Evolutionary conservation across 2,888 invertebrate genomes (phyloP).

Genomic region (Scaptodrosophila latifasciaeformis): DNA sequence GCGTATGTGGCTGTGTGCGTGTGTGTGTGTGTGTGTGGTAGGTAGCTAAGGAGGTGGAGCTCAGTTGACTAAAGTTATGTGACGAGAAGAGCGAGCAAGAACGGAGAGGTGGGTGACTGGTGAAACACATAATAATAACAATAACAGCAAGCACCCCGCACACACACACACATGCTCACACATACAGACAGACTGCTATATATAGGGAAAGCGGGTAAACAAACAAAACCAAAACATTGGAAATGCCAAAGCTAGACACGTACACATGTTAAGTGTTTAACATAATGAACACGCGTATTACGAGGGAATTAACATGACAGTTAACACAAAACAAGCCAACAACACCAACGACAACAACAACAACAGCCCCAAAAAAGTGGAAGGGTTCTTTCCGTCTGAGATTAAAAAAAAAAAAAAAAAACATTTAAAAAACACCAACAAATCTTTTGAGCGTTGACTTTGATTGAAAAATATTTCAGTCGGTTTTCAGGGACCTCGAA

Average conservation of each 20-base stretch:
- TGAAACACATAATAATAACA: too few species aligned
- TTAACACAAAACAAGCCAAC: constrained; percentile 40
- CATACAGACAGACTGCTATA: neutral
- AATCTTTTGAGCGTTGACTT: too few species aligned
- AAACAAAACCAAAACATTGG: neutral
- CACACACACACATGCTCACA: constrained; percentile 6
- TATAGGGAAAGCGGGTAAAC: too few species aligned
- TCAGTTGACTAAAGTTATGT: too few species aligned
- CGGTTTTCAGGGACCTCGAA: too few species aligned
- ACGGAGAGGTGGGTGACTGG: constrained; percentile 15
- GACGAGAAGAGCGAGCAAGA: constrained; percentile 16
- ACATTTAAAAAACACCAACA: too few species aligned
- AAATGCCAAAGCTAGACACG: constrained; percentile 4
- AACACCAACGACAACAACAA: constrained; percentile 11
- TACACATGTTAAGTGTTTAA: constrained; percentile 55
- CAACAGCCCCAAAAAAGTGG: constrained; percentile 16
- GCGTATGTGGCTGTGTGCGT: neutral
- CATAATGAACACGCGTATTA: constrained; percentile 67
- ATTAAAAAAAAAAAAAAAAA: too few species aligned
- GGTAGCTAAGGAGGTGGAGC: too few species aligned
- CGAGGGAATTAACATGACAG: constrained; percentile 61
- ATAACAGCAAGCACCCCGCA: constrained; percentile 7
- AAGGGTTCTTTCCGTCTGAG: constrained; percentile 29
- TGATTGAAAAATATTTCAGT: too few species aligned
- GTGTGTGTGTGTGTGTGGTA: neutral